These are phyloP conservation scores for Cyrtodaria siliqua DNA, from an alignment of 2,888 invertebrate genomes.

Conservation along the genomic window DNA sequence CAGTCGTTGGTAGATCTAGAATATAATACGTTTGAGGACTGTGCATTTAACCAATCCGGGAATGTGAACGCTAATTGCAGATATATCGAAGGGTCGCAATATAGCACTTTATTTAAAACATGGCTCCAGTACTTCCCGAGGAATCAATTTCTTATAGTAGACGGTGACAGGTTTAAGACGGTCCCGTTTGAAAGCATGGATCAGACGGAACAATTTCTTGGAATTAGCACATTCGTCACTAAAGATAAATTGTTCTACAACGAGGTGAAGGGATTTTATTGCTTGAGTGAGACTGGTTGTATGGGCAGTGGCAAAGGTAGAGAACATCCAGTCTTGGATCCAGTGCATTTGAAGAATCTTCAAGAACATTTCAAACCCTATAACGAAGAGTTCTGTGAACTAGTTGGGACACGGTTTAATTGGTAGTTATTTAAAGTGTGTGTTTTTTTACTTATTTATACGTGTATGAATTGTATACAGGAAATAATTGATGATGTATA, in stretches of 20 bases:
- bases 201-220: constrained; percentile 74
- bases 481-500: too few relatives aligned
- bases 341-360: constrained; percentile 1
- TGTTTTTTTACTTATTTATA: too few relatives aligned
- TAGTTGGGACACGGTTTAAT: constrained; percentile 15
- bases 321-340: not conserved
- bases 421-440: too few relatives aligned
- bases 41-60: too few relatives aligned
- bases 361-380: constrained; percentile 29
- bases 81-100: not conserved
- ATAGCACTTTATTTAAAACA: constrained; percentile 74
- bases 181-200: constrained; percentile 69
- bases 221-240: constrained; percentile 64
- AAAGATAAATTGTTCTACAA: constrained; percentile 97
- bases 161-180: constrained; percentile 85
- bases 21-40: too few relatives aligned
- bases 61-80: too few relatives aligned
- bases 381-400: constrained; percentile 21
- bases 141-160: constrained; percentile 96
- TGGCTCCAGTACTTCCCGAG: constrained; percentile 97
- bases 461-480: too few relatives aligned
- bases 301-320: too few relatives aligned
- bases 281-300: constrained; percentile 31
- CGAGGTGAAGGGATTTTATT: constrained; percentile 97
- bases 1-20: too few relatives aligned